phyloP scores from a whole-genome alignment of 2,888 invertebrate genomes.

The Brachyptera risi region DNA sequence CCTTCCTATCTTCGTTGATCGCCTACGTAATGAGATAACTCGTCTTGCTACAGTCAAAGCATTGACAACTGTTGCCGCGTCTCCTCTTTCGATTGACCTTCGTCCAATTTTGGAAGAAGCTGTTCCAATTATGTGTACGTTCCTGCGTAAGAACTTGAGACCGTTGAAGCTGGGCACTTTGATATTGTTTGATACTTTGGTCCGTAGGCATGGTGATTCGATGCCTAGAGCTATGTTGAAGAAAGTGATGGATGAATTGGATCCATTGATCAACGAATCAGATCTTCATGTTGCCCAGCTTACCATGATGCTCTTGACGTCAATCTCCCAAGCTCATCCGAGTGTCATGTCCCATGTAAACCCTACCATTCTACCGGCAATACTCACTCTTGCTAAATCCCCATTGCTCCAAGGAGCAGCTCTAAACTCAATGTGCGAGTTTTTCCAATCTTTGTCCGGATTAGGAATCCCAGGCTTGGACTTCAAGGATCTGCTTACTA shows the following conservation, averaged over 20 bases:
- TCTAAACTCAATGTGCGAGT: conserved; percentile 82
- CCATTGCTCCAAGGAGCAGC: conserved; percentile 93
- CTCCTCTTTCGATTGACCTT: conserved; percentile 80
- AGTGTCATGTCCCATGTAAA: conserved; percentile 69
- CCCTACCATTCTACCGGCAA: conserved; percentile 75
- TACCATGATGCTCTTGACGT: conserved; percentile 76
- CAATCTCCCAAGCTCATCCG: conserved; percentile 74
- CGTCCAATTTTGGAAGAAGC: conserved; percentile 80
- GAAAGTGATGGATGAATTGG: conserved; percentile 80
- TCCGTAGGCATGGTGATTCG: conserved; percentile 76
- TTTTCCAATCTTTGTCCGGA: conserved; percentile 86
- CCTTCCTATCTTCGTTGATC: conserved; percentile 91
- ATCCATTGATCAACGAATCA: conserved; percentile 85
- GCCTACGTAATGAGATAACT: conserved; percentile 95
- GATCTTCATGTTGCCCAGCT: conserved; percentile 96
- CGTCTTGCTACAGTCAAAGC: conserved; percentile 95
- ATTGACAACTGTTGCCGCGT: conserved; percentile 88
- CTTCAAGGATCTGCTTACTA: conserved; percentile 73
- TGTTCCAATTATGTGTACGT: conserved; percentile 88
- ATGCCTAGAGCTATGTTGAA: conserved; percentile 45
- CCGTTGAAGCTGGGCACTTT: conserved; percentile 89
- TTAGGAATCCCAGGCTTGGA: conserved; percentile 75
- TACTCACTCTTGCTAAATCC: conserved; percentile 81
- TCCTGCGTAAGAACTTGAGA: conserved; percentile 93
- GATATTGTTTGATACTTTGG: conserved; percentile 82